A percentile compares a stretch with the other conserved stretches of the same genome.
phyloP scores from a whole-genome alignment of 1,140 invertebrate genomes.

The Zophobas morio region DNA sequence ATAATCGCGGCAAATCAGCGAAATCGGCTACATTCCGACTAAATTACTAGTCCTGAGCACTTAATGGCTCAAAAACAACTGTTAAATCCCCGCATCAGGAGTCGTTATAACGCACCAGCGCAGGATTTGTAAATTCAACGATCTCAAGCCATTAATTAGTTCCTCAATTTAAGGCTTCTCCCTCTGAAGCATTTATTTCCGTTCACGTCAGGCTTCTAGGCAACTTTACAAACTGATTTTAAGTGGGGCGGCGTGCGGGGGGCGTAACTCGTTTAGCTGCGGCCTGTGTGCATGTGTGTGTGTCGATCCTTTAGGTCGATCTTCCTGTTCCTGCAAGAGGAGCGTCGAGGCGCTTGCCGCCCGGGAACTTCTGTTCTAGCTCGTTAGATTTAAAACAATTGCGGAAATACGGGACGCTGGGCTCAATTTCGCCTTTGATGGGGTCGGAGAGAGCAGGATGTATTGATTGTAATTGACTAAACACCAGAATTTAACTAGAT shows the following conservation, averaged over 20 bases:
- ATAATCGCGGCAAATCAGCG: background rate
- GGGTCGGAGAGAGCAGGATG: background rate
- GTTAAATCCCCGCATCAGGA: constrained; percentile 33
- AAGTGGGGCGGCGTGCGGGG: constrained; percentile 6
- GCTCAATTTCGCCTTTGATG: constrained; percentile 21
- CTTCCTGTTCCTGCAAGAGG: too few relatives aligned
- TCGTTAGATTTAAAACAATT: constrained; percentile 38
- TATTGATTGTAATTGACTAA: constrained; percentile 37
- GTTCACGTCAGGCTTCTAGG: constrained; percentile 25
- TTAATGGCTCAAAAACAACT: constrained; percentile 36
- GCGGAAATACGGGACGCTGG: constrained; percentile 15
- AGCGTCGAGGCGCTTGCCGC: background rate
- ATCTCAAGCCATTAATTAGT: constrained; percentile 30
- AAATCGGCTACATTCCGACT: background rate
- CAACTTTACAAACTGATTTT: constrained; percentile 41
- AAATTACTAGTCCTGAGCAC: constrained; percentile 13
- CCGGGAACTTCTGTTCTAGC: constrained; percentile 8
- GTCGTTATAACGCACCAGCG: constrained; percentile 32
- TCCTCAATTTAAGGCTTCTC: constrained; percentile 22
- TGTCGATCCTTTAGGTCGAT: too few relatives aligned
- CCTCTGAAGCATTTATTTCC: constrained; percentile 32
- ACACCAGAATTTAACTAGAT: constrained; percentile 19
- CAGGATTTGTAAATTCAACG: constrained; percentile 32
- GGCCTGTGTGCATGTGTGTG: constrained; percentile 17
- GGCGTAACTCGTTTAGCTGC: constrained; percentile 31